These are phyloP conservation scores for Musca domestica DNA, from an alignment of 1,140 invertebrate genomes.

Conservation along the genomic window DNA sequence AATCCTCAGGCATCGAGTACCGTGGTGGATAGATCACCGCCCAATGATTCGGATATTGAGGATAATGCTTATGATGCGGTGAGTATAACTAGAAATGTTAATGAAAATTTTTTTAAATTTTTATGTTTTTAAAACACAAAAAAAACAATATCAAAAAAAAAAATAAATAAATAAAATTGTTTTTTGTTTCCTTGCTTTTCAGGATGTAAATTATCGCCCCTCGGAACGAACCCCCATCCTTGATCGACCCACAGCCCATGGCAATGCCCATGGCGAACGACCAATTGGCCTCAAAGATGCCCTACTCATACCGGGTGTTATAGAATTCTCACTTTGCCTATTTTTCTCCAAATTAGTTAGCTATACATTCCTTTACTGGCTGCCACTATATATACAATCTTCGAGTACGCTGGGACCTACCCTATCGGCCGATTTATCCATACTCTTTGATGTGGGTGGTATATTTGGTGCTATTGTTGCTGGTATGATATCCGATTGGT, in stretches of 20 bases:
- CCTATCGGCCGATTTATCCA: conserved; percentile 80
- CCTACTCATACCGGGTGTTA: conserved; percentile 84
- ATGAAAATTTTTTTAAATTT: too few relatives aligned
- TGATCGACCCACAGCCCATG: conserved; percentile 17
- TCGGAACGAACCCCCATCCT: conserved; percentile 56
- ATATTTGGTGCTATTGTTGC: conserved; percentile 86
- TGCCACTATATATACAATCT: conserved; percentile 84
- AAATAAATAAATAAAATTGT: background rate
- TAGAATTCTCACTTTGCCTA: conserved; percentile 90
- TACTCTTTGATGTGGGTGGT: conserved; percentile 88
- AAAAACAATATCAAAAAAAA: background rate
- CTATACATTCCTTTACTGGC: conserved; percentile 96
- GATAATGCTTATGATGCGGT: conserved; percentile 35
- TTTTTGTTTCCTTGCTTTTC: conserved; percentile 24
- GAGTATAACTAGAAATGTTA: conserved; percentile 28
- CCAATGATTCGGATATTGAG: conserved; percentile 46
- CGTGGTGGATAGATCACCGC: conserved; percentile 29
- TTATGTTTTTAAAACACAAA: background rate
- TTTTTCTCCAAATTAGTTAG: conserved; percentile 98
- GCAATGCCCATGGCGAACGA: conserved; percentile 33
- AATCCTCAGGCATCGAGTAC: conserved; percentile 44
- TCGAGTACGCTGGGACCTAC: conserved; percentile 75
- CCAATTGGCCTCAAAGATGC: conserved; percentile 80
- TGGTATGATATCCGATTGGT: conserved; percentile 80
- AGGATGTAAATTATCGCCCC: conserved; percentile 56